Evolutionary conservation across 2,888 invertebrate genomes (phyloP), one percentile per base, ranked within the genome.

Genomic region (Lithophane ornitopus): DNA sequence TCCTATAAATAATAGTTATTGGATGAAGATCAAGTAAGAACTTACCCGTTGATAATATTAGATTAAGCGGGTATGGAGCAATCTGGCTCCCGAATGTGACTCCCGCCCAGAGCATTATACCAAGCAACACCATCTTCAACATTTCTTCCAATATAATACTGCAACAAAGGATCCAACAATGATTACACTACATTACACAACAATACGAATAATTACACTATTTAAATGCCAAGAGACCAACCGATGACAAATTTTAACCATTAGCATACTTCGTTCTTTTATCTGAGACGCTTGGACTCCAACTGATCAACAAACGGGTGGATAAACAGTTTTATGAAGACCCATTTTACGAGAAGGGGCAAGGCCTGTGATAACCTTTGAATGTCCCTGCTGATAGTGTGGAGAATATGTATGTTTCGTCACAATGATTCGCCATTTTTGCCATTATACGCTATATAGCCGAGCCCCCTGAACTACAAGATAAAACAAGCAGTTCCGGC

Each of bases 131-230:
- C 93, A 95, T 93, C 93, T 95, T 96, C 93, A 92, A 94, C 92
- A 96, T 95, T 94, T 97, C 97, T 90, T 96, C 97, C 88, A 96
- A 91, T 90, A 96, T 94, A 89, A 96, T 94, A 90, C 97, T 97
- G 93, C 82, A 96, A 94, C 91, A 93, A 94, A 87, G 81, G 63
- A 83, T 74, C 82, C 79, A 49, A 65, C 74, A 54, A 66, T 80
- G 76, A 81, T 66, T 71, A n/a, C 73, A 77, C 82, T 74, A 76
- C 85, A 70, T 69, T 74, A 76, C 85, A 70, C 68, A 71, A 66
- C 62, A 66, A 82, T 88, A 86, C 84, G 80, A 89, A 90, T 89
- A 91, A 88, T 90, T 85, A 80, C 67, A 71, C 79, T 70, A 89
- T 89, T 91, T 88, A 85, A 85, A 87, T 84, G 83, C 66, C 77